Evolutionary conservation across 30 jellyfish, hydroid and myxozoan genomes (phyloP).

Genomic region (Chironex yamaguchii): DNA sequence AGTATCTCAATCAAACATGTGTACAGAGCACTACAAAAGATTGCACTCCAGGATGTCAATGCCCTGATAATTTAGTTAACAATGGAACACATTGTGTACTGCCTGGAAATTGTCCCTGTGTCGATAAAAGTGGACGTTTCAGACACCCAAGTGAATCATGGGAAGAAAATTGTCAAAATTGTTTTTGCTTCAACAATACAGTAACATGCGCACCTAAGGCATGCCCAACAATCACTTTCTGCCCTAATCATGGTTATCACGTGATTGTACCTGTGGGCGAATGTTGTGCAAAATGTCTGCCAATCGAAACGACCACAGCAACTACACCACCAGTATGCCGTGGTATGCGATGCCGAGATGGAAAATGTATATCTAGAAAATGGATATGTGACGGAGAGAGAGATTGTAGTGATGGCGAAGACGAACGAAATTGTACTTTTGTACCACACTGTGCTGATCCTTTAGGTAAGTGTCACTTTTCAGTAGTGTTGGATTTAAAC

Average conservation of each 20-base stretch:
- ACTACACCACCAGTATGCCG: conserved; percentile 39
- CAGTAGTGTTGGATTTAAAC: too few relatives aligned
- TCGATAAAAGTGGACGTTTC: conserved; percentile 52
- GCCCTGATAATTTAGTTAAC: conserved; percentile 56
- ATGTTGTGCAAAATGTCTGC: conserved; percentile 82
- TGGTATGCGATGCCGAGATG: conserved; percentile 66
- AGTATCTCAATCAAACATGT: conserved; percentile 50
- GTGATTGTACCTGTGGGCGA: conserved; percentile 17
- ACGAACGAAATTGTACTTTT: conserved; percentile 69
- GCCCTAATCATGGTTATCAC: conserved; percentile 59
- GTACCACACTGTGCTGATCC: conserved; percentile 40
- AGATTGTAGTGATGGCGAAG: conserved; percentile 78
- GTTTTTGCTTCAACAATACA: conserved; percentile 69
- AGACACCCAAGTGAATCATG: conserved; percentile 68
- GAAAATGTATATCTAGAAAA: conserved; percentile 58
- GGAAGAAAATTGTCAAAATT: conserved; percentile 40
- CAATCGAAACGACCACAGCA: conserved; percentile 18
- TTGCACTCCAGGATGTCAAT: conserved; percentile 74
- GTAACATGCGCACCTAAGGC: conserved; percentile 6
- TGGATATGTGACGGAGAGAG: conserved; percentile 89
- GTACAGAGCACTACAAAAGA: neutral
- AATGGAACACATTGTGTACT: conserved; percentile 87
- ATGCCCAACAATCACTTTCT: conserved; percentile 62
- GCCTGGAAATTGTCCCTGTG: conserved; percentile 83
- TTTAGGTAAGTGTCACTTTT: conserved; percentile 39